Conservation (phyloP, 2,113 vertebrate genomes). For the Parotia lawesii region DNA sequence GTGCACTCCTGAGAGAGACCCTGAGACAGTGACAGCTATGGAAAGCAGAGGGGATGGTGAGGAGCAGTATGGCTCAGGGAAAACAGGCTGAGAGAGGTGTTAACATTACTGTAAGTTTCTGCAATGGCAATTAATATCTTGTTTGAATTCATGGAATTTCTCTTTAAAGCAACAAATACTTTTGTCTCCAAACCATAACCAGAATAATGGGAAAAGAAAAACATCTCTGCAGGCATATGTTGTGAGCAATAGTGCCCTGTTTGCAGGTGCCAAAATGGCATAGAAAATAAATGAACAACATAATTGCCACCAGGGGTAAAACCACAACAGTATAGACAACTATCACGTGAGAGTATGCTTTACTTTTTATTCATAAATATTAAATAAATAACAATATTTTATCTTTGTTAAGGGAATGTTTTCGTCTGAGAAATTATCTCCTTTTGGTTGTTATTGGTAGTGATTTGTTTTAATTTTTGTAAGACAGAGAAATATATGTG, state of each 20-base stretch:
- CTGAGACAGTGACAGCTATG: neutral
- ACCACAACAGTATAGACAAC: neutral
- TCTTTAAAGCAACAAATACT: neutral
- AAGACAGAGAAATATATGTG: neutral
- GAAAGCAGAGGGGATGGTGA: neutral
- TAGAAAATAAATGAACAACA: neutral
- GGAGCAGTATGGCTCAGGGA: neutral
- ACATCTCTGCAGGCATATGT: neutral
- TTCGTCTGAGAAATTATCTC: neutral
- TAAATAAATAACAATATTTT: neutral
- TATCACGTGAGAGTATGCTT: neutral
- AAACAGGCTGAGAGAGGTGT: neutral
- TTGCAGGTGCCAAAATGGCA: neutral
- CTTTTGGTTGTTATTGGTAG: neutral
- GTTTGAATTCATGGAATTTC: neutral
- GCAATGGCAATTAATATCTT: neutral
- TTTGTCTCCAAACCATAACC: neutral
- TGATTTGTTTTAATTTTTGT: neutral
- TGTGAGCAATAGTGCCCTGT: neutral
- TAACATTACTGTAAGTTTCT: neutral
- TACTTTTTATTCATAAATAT: neutral
- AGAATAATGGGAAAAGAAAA: neutral
- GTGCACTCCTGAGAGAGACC: neutral
- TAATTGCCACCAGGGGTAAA: neutral
- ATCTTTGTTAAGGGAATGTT: neutral